Base-by-base conservation (phyloP, 2,888 invertebrate genomes). In the Acrocyrtus sp. region DNA sequence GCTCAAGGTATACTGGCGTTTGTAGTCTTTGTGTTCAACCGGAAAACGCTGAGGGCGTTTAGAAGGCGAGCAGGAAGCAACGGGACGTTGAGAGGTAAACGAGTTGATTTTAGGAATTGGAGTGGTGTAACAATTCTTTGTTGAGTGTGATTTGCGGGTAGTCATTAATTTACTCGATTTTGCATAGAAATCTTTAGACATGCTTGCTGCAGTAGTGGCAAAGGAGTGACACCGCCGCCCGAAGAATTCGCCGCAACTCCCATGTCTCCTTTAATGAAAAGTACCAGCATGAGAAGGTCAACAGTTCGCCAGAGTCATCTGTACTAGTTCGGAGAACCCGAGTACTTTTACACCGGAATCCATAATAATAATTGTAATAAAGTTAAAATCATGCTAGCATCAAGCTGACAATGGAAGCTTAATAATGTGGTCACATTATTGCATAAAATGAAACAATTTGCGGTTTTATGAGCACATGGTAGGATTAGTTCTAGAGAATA, bases 181-280 rank as follows among this genome's bases (percentile, higher is more conserved):
- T 22, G 41, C 45, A 21, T 60, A 75, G 75, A 48, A 60, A 61
- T 76, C 19, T 73, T 76, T 26, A 63, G 66, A 43, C 73, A 76
- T 60, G 72, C 76, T 48, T 76, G 76, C 66, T 69, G 72, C 66
- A 51, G 62, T 57, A 6, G 43, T 75, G 29, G 68, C 56, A 47
- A 17, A 39, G 19, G 65, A 48, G 43, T 63, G 58, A 50, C 43
- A n/a, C 17, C 8, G 8, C 4, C 17, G 0, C 29, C 27, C 0
- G 65, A 54, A 15, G 67, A 47, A 24, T 27, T 41, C 1, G 65
- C 8, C 6, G 65, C 41, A 41, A 63, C 61, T 22, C 68, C 72
- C n/a, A 45, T 72, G 69, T 76, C 76, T 8, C 76, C 76, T 27
- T 45, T 76, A 15, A 76, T 76, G 76, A 60, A 72, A 39, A 29